These are phyloP conservation scores for Calyptommatus sinebrachiatus DNA, from an alignment of 2,113 vertebrate genomes.

Conservation along the genomic window DNA sequence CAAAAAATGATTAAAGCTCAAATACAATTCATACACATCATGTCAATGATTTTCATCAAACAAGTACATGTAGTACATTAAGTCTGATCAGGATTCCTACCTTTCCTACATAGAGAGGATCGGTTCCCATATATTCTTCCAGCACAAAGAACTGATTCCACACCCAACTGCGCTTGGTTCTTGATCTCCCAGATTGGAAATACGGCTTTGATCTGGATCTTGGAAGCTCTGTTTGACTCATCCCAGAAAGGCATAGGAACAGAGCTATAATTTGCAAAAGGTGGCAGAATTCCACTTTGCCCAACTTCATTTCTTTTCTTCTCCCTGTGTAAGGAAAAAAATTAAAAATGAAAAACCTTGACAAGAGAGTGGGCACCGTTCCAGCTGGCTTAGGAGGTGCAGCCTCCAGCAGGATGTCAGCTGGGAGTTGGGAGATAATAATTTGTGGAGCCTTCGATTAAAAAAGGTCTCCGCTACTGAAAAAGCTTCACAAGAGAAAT, in stretches of 20 bases:
- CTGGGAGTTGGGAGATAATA: slow-evolving; percentile 70
- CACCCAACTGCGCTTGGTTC: slow-evolving; percentile 96
- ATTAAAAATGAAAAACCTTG: slow-evolving; percentile 59
- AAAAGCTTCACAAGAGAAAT: slow-evolving; percentile 64
- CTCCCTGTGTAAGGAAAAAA: slow-evolving; percentile 49
- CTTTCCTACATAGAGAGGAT: slow-evolving; percentile 97
- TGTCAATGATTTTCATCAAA: background rate
- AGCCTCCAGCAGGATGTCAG: slow-evolving; percentile 71
- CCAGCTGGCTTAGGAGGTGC: slow-evolving; percentile 69
- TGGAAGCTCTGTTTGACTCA: slow-evolving; percentile 78
- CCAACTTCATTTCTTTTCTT: slow-evolving; percentile 76
- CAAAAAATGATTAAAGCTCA: background rate
- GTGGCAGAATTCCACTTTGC: slow-evolving; percentile 76
- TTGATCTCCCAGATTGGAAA: slow-evolving; percentile 74
- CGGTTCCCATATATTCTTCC: slow-evolving; percentile 94
- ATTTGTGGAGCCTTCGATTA: slow-evolving; percentile 62
- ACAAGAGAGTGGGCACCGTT: slow-evolving; percentile 63
- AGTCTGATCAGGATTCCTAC: slow-evolving; percentile 71
- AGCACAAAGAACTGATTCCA: slow-evolving; percentile 99
- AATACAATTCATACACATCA: background rate
- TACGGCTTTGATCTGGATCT: slow-evolving; percentile 76
- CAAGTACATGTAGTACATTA: slow-evolving; percentile 12
- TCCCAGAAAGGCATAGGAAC: slow-evolving; percentile 80
- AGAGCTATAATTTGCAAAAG: slow-evolving; percentile 81
- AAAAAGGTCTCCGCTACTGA: slow-evolving; percentile 70